Evolutionary conservation across 92 coral and sea anemone genomes (phyloP).

Genomic region (Umimayanthus kanabou): DNA sequence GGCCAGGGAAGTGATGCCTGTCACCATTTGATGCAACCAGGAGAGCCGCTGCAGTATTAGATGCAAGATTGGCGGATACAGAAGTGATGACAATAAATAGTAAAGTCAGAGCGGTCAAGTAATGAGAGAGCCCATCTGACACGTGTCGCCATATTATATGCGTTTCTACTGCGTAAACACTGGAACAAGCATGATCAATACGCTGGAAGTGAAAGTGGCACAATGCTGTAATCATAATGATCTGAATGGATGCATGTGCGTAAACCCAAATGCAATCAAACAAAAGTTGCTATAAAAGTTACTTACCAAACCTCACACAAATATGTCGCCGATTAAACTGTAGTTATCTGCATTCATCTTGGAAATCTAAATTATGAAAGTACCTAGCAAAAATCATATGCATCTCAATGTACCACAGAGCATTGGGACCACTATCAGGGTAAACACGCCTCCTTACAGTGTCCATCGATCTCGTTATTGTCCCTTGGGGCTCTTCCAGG

Average conservation of each 20-base stretch:
- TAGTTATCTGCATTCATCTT: constrained; percentile 8
- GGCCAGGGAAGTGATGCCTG: too few relatives aligned
- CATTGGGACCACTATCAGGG: constrained; percentile 64
- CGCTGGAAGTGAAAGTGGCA: neutral
- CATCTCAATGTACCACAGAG: constrained; percentile 68
- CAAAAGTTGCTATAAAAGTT: neutral
- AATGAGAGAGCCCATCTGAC: too few relatives aligned
- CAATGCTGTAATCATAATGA: too few relatives aligned
- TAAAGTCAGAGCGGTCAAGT: too few relatives aligned
- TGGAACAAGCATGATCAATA: constrained; percentile 14
- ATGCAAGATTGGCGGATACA: too few relatives aligned
- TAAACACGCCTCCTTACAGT: constrained; percentile 56
- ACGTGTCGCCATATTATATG: too few relatives aligned
- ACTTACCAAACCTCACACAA: constrained; percentile 30
- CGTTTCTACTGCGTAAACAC: constrained; percentile 25
- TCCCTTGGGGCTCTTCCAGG: constrained; percentile 59
- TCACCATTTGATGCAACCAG: too few relatives aligned
- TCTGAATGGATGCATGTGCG: neutral
- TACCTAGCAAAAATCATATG: too few relatives aligned
- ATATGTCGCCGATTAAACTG: constrained; percentile 5
- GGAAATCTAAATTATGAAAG: too few relatives aligned
- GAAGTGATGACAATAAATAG: too few relatives aligned
- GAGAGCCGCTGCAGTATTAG: too few relatives aligned
- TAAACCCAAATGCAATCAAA: too few relatives aligned
- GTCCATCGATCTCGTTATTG: constrained; percentile 57